Evolutionary conservation across 2,113 vertebrate genomes (phyloP), one percentile per base, ranked within the genome.

Genomic region (Halichoeres trimaculatus): DNA sequence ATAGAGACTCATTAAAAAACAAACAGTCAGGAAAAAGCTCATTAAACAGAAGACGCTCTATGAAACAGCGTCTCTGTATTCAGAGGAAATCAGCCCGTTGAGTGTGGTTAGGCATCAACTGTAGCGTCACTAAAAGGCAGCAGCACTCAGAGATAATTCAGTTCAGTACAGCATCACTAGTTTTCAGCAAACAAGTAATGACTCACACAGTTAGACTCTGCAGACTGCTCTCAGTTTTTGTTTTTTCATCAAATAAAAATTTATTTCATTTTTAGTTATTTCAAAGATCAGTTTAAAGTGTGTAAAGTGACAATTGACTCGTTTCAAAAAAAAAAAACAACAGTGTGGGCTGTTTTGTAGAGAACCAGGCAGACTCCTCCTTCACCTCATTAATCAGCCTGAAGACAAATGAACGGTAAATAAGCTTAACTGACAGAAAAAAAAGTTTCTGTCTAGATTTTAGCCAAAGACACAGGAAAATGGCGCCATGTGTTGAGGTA

Each of bases 131-230:
- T 71, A 54, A 71, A 67, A 71, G 56, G 64, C 59, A 53, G 61
- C 1, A 66, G 65, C 74, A 85, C 65, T 75, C 70, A 61, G 52
- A 43, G 47, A 75, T 81, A 48, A 78, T 59, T 81, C 66, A 58
- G 36, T 67, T 67, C 59, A 47, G 36, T 47, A 48, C 35, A 60
- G 58, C 70, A 23, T 67, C 51, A 17, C 53, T 23, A 41, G 47
- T 23, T 60, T 50, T 48, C 26, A 47, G 54, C 17, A 59, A 52
- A 72, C 40, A 55, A 35, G 64, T 5, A 56, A 63, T 68, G 62
- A 80, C 40, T 80, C 62, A 35, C 58, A 10, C 16, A 40, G 47
- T 57, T 48, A 12, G 47, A 45, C 30, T 26, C 43, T 23, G 20
- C 36, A 16, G n/a, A 59, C 11, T 1, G 30, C 43, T 52, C 54